These are phyloP conservation scores for Eupelmus urozonus DNA, from an alignment of 2,888 invertebrate genomes.

Conservation along the genomic window DNA sequence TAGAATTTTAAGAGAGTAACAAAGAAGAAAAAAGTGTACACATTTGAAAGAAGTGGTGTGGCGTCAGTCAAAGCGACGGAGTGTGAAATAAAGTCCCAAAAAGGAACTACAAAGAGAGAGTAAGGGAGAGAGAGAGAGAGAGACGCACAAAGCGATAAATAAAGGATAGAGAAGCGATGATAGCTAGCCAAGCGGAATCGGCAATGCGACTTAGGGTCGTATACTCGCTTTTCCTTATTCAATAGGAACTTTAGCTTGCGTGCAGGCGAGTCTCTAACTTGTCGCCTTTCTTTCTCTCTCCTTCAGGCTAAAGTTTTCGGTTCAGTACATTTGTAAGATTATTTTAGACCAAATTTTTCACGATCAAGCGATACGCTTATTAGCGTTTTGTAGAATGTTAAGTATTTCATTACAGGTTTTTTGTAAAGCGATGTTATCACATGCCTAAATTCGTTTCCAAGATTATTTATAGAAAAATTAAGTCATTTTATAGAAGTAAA, in stretches of 20 bases:
- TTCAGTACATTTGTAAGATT: neutral
- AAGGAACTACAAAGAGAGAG: neutral
- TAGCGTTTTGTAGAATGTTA: no score
- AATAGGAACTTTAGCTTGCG: neutral
- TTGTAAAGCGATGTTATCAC: no score
- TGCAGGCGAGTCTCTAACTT: no score
- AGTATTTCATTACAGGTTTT: no score
- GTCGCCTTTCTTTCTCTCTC: neutral
- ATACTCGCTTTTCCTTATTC: neutral
- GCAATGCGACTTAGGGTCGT: constrained; percentile 6
- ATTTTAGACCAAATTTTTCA: no score
- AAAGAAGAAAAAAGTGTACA: constrained; percentile 7
- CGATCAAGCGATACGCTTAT: no score
- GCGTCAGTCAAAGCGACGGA: constrained; percentile 19
- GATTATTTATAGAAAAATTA: no score
- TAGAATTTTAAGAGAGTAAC: no score
- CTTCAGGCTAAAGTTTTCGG: neutral
- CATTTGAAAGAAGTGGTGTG: neutral
- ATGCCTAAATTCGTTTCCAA: no score
- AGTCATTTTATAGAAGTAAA: no score
- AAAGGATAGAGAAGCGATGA: no score
- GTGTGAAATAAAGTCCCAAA: constrained; percentile 31
- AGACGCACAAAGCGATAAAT: constrained; percentile 27
- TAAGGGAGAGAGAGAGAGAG: constrained; percentile 5
- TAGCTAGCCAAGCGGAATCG: constrained; percentile 12